Base-by-base conservation (phyloP, 2,113 vertebrate species). In the Blennius ocellaris region DNA sequence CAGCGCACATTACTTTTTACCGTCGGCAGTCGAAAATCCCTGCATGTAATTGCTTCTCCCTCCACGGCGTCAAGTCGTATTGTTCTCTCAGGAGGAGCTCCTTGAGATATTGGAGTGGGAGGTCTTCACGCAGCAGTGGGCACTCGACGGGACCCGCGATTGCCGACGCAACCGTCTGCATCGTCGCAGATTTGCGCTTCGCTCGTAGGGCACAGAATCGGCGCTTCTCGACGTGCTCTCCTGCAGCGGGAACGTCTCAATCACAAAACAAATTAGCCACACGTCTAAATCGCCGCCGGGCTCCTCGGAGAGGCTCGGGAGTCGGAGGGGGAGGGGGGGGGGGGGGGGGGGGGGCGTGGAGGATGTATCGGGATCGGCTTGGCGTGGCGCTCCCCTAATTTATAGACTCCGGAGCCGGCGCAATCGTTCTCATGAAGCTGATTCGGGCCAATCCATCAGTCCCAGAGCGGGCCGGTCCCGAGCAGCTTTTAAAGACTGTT, bases 371-470 rank as follows among this genome's bases (percentile, higher is more conserved):
- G 84, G 83, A 86, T 89, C 78, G 76, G 76, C 77, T 71, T n/a
- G n/a, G n/a, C 65, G 76, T 63, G n/a, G n/a, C 21, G 71, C 68
- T 56, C 51, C 68, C 8, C 21, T 82, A 82, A 90, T 90, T 88
- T 87, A 90, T 90, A 73, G 79, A 86, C 53, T 82, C 48, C 15
- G 87, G 86, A 85, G 81, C 72, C 80, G 54, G 69, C 15, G 79
- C 81, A 81, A 89, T 90, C 83, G 79, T 89, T 92, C 89, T 84
- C 77, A 87, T 71, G 75, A 90, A 72, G 70, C 76, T 12, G 81
- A 84, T 81, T 78, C 61, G 36, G 16, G 76, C 72, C 72, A 51
- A 88, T 92, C 81, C 43, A 89, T 90, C 76, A 84, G 40, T 5
- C 3, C 5, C 40, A 6, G 63, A 70, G 78, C 65, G 6, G 61